Evolutionary conservation across 2,113 vertebrate genomes (phyloP).

Genomic region (Galbula dea): DNA sequence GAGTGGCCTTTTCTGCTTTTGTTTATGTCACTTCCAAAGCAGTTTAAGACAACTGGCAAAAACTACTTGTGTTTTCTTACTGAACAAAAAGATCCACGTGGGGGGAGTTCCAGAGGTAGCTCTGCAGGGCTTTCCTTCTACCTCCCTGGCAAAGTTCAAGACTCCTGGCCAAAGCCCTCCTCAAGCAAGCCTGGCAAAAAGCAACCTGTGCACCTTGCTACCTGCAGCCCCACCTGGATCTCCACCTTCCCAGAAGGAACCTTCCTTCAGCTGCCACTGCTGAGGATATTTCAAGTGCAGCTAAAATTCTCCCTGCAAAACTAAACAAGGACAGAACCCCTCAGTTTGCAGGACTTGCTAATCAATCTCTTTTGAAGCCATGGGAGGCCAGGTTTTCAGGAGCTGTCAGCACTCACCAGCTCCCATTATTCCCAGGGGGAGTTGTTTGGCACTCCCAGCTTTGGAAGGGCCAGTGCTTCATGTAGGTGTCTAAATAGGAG

Average conservation of each 20-base stretch:
- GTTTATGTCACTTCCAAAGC: conserved; percentile 32
- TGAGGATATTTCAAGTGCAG: neutral
- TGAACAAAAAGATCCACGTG: neutral
- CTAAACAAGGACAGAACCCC: neutral
- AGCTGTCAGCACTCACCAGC: neutral
- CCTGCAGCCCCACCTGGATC: neutral
- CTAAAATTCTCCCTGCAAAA: neutral
- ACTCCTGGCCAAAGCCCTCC: neutral
- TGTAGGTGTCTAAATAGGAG: conserved; percentile 48
- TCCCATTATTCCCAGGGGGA: conserved; percentile 25
- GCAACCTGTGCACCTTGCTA: neutral
- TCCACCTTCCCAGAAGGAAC: neutral
- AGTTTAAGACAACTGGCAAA: conserved; percentile 14
- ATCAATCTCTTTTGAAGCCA: neutral
- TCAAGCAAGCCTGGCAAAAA: neutral
- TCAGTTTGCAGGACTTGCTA: neutral
- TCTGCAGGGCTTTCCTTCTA: neutral
- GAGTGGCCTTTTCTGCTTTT: conserved; percentile 26
- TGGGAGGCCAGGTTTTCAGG: neutral
- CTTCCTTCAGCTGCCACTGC: neutral
- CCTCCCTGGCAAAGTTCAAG: neutral
- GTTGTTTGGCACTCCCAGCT: conserved; percentile 6
- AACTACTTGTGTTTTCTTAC: neutral
- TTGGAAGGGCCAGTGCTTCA: neutral
- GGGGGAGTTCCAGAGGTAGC: neutral